A percentile compares a stretch with the other conserved stretches of the same genome.
Evolutionary conservation across 2,113 vertebrate species (phyloP).

Genomic region (Chlorodrepanis virens): DNA sequence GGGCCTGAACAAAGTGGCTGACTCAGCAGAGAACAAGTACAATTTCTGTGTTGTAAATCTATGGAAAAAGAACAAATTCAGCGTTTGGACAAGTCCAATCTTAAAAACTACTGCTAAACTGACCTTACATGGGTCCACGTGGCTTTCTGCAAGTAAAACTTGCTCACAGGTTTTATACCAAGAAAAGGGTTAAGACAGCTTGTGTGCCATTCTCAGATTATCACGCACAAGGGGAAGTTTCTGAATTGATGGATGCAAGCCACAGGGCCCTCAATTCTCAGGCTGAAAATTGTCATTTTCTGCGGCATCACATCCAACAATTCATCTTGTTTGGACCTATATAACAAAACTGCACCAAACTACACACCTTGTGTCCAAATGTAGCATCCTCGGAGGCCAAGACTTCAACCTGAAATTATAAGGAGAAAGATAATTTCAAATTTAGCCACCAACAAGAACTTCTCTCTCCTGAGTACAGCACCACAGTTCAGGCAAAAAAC

Average conservation of each 20-base stretch:
- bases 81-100: neutral
- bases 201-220: neutral
- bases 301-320: neutral
- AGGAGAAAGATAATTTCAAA: constrained; percentile 69
- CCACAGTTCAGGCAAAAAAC: neutral
- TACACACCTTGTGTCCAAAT: constrained; percentile 77
- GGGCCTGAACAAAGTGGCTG: neutral
- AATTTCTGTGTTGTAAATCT: neutral
- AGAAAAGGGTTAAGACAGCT: neutral
- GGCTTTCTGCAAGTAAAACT: neutral
- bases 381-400: constrained; percentile 70
- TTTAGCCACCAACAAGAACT: constrained; percentile 13
- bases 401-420: constrained; percentile 74
- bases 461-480: constrained; percentile 5
- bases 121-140: neutral
- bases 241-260: neutral
- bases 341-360: constrained; percentile 42
- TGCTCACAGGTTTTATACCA: neutral
- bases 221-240: neutral
- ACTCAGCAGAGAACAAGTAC: neutral
- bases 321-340: neutral
- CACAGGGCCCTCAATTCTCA: neutral
- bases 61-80: neutral
- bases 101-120: neutral
- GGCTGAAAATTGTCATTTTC: neutral